Evolutionary conservation across 2,113 vertebrate species (phyloP), one percentile per base, ranked within the genome.

Genomic region (Solenodon paradoxus): DNA sequence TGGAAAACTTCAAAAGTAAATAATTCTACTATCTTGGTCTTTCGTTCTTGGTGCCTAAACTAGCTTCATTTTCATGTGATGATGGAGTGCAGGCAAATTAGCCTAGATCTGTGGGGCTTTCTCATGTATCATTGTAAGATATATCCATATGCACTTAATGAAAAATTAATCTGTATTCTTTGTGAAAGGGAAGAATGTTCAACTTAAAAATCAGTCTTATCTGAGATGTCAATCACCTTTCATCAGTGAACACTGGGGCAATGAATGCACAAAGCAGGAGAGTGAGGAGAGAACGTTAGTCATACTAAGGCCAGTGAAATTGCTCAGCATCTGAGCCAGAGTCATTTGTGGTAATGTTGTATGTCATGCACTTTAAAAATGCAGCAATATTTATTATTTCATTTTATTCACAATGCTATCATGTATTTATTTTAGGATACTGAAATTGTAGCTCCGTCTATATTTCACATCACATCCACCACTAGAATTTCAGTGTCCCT

Each of bases 21-120:
- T 98, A 98, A 98, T 98, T 98, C 97, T 97, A 94, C 94, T 95
- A 59, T 88, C 90, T 86, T 97, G 93, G 95, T 78, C 94, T 88
- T 86, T 97, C 79, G 81, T 97, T 96, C 49, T 97, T 95, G 75
- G 81, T 98, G 94, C 95, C 96, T 80, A 96, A 95, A 97, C 95
- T 81, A 97, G 97, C 96, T 98, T 98, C 94, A 96, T 97, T 98
- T 95, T 95, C 96, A 95, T 97, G 97, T 97, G 90, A 97, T 95
- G 90, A 92, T 82, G 83, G 79, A 94, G 78, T 96, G 2, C n/a
- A 96, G 64, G 77, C 17, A 89, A 96, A 98, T 82, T 97, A 87
- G 92, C 72, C 51, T 93, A 69, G 81, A 72, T 95, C 94, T 96
- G 35, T 40, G 83, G 59, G 30, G 38, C 79, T 90, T 95, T 97